Conservation (phyloP, 1,140 invertebrate genomes). For the Odontomachus brunneus region DNA sequence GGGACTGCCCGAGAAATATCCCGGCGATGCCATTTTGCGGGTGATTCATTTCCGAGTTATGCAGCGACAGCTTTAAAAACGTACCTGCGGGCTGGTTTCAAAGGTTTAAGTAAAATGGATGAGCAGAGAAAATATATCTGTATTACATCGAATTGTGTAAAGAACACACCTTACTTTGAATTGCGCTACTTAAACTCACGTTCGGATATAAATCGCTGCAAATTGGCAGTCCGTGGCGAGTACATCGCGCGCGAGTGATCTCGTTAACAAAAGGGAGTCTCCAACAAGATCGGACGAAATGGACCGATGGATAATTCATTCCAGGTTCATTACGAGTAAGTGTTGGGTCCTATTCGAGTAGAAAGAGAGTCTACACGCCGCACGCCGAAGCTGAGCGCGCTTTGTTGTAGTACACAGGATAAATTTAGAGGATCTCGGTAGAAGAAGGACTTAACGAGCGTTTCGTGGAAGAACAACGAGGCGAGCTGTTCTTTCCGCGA, state of each 20-base stretch:
- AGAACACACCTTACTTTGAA: too few relatives aligned
- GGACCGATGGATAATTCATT: slow-evolving; percentile 66
- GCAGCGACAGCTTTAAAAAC: neutral
- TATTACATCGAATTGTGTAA: too few relatives aligned
- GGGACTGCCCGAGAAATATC: neutral
- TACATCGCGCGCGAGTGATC: slow-evolving; percentile 19
- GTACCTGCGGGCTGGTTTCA: neutral
- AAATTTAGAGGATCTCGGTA: slow-evolving; percentile 73
- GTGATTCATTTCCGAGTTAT: neutral
- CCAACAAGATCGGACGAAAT: slow-evolving; percentile 38
- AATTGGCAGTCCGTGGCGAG: slow-evolving; percentile 18
- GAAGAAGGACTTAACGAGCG: slow-evolving; percentile 61
- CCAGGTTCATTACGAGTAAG: slow-evolving; percentile 69
- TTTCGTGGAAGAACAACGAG: slow-evolving; percentile 69
- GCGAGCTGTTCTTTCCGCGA: slow-evolving; percentile 58
- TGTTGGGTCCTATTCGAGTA: slow-evolving; percentile 45
- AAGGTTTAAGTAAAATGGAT: neutral
- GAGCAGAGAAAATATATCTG: neutral
- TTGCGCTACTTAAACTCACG: neutral
- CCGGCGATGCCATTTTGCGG: neutral
- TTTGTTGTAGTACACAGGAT: slow-evolving; percentile 61
- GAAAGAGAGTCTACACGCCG: slow-evolving; percentile 19
- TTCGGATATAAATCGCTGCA: slow-evolving; percentile 9
- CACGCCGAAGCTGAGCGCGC: slow-evolving; percentile 8
- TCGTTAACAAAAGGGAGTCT: slow-evolving; percentile 33